Percentiles rank a stretch among this genome's conserved stretches.
phyloP scores from a whole-genome alignment of 2,113 vertebrate genomes.

The Catagonus wagneri region DNA sequence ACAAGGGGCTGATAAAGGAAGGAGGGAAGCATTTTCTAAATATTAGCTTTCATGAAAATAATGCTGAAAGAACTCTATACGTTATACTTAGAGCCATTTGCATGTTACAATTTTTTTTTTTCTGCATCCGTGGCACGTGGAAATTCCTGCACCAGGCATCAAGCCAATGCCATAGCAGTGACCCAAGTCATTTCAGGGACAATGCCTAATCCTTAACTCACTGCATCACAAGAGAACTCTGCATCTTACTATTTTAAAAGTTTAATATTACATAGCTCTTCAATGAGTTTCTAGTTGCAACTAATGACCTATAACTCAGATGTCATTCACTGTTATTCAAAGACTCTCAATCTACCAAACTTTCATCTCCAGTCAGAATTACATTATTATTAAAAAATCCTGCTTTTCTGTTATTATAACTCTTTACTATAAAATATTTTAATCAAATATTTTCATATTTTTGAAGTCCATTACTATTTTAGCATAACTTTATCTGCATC shows the following conservation, averaged over 20 bases:
- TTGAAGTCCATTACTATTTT: conserved; percentile 44
- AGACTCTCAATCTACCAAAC: conserved; percentile 1
- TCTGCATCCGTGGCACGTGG: no score
- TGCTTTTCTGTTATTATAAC: not conserved
- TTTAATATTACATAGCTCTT: not conserved
- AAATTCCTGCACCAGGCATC: no score
- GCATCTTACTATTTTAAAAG: not conserved
- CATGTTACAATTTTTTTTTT: conserved; percentile 24
- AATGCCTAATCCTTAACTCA: no score
- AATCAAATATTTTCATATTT: conserved; percentile 37
- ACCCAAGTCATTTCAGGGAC: no score
- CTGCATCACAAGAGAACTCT: no score
- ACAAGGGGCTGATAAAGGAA: not conserved
- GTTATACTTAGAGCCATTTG: not conserved
- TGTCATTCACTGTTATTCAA: not conserved
- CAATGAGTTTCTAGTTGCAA: conserved; percentile 45
- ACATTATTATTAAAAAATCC: not conserved
- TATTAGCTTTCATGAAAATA: not conserved
- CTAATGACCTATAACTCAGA: not conserved
- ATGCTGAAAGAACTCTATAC: not conserved
- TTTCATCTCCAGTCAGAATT: conserved; percentile 13
- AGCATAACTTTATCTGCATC: not conserved
- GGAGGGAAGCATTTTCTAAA: not conserved
- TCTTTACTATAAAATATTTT: conserved; percentile 41
- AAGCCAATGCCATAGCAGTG: no score